Conservation (phyloP, 2,113 vertebrate species). For the Hydrochoerus hydrochaeris region DNA sequence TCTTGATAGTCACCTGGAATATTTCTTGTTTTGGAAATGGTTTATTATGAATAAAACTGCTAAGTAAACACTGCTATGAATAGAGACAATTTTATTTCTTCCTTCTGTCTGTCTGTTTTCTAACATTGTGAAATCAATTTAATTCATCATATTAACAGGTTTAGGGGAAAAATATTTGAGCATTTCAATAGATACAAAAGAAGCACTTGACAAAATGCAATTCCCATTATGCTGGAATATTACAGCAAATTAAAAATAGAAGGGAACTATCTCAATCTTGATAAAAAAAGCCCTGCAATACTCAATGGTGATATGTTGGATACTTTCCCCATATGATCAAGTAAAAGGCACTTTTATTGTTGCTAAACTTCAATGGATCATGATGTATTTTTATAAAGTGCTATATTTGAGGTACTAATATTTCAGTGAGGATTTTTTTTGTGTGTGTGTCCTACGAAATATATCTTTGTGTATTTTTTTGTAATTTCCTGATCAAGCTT, state of each 20-base stretch:
- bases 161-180: background rate
- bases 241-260: slow-evolving; percentile 38
- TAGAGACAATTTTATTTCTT: background rate
- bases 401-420: slow-evolving; percentile 6
- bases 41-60: background rate
- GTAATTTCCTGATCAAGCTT: slow-evolving; percentile 36
- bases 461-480: background rate
- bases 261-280: background rate
- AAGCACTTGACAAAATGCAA: background rate
- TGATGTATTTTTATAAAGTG: slow-evolving; percentile 21
- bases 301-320: background rate
- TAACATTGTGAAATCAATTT: slow-evolving; percentile 27
- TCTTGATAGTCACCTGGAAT: background rate
- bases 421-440: background rate
- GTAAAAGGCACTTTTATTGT: background rate
- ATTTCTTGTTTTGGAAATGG: background rate
- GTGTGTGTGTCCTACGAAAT: background rate
- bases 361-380: background rate
- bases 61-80: background rate
- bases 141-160: slow-evolving; percentile 20
- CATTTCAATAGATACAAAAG: background rate
- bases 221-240: background rate
- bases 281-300: background rate
- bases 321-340: background rate
- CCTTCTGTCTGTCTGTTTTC: background rate